Percentiles rank a stretch among this genome's conserved stretches.
These are phyloP conservation scores for Alectura lathami DNA, from an alignment of 2,113 vertebrate genomes.

Conservation along the genomic window DNA sequence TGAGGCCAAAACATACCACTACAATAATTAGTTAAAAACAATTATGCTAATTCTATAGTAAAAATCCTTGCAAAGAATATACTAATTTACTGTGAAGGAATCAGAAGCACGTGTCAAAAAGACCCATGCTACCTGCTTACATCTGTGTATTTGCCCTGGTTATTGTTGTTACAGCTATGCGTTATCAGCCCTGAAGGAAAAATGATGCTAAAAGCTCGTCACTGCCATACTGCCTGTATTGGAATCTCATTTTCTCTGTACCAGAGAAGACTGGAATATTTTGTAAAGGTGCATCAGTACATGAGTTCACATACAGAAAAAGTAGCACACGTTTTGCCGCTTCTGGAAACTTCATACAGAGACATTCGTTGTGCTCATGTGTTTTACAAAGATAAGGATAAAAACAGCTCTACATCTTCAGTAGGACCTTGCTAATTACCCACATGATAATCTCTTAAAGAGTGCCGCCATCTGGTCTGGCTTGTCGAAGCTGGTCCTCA, in stretches of 20 bases:
- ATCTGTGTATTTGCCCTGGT: background rate
- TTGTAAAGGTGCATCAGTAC: background rate
- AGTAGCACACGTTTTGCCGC: background rate
- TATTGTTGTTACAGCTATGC: background rate
- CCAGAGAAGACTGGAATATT: background rate
- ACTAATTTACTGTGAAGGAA: background rate
- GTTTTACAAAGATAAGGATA: background rate
- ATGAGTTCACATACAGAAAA: accelerated
- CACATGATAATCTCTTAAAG: constrained; percentile 97
- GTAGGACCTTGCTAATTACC: constrained; percentile 53
- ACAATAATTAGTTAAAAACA: background rate
- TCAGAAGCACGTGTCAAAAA: background rate
- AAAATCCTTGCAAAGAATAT: background rate
- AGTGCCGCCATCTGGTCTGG: constrained; percentile 97
- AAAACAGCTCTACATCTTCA: background rate
- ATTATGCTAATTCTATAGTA: background rate
- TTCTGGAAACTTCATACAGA: background rate
- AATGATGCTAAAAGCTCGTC: background rate
- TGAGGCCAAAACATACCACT: background rate
- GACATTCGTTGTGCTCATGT: background rate
- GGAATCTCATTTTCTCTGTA: background rate
- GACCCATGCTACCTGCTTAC: background rate
- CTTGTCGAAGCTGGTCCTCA: constrained; percentile 99
- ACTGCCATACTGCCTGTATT: background rate
- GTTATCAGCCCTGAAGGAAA: background rate